Evolutionary conservation across 2,888 invertebrate species (phyloP), one percentile per base, ranked within the genome.

Genomic region (Enchytraeus crypticus): DNA sequence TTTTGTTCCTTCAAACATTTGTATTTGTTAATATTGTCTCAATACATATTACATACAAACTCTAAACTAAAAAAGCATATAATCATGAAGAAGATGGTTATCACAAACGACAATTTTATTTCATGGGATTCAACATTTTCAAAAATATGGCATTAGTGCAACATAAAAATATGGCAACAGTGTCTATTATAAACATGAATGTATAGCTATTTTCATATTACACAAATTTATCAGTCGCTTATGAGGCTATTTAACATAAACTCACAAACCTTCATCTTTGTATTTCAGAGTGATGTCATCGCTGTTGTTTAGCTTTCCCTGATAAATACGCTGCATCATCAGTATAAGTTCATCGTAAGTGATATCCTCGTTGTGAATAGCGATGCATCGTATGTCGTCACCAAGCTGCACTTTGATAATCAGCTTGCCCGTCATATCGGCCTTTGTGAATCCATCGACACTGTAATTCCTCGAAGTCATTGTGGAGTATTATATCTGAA

Each of bases 241-340:
- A n/a, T n/a, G n/a, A n/a, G n/a, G n/a, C n/a, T n/a, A n/a, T n/a
- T n/a, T n/a, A n/a, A n/a, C n/a, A n/a, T n/a, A n/a, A n/a, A n/a
- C n/a, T n/a, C n/a, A n/a, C n/a, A n/a, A 38, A 85, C 85, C 86
- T 82, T 86, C 86, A 79, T 87, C 87, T 78, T 84, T 85, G 74
- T 87, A 87, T 75, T 87, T 87, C 55, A 87, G 83, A 11, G 83
- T 82, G 61, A 87, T 83, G 70, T 87, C 86, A 80, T 87, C 86
- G 67, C 81, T 83, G 53, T 83, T 81, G 53, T 80, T 81, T 34
- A 87, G 75, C 74, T 85, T 84, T 18, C 85, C 85, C 59, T 84
- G 76, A 75, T 86, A 87, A 5, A 87, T 84, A 68, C 86, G 77
- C 74, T 87, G 85, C 86, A 87, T 86, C 86, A 87, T 87, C 59